Percentiles rank a stretch among this genome's conserved stretches.
Evolutionary conservation across 2,888 invertebrate genomes (phyloP).

Genomic region (Orthosia cruda): DNA sequence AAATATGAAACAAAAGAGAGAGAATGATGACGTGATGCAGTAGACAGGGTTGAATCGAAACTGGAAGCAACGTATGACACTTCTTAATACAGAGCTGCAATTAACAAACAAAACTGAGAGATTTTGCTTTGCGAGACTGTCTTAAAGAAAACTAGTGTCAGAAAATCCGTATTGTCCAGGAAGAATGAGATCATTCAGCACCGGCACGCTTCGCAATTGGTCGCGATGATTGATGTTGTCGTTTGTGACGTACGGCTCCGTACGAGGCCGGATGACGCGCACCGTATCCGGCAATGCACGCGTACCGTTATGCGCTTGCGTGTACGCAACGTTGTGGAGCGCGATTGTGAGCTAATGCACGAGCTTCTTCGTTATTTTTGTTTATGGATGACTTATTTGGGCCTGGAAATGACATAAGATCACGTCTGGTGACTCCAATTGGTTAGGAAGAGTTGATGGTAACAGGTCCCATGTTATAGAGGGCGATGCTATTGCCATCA

Average conservation of each 20-base stretch:
- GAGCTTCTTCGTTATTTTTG: conserved; percentile 37
- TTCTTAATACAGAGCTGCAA: not conserved
- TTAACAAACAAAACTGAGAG: not conserved
- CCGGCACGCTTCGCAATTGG: conserved; percentile 69
- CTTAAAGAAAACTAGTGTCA: conserved; percentile 32
- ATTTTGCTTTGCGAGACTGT: not conserved
- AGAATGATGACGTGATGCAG: not conserved
- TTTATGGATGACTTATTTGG: conserved; percentile 34
- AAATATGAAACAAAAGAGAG: no score
- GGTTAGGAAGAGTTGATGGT: no score
- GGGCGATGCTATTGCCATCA: no score
- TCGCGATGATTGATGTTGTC: conserved; percentile 69
- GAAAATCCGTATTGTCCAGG: conserved; percentile 61
- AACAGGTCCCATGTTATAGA: no score
- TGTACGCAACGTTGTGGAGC: conserved; percentile 64
- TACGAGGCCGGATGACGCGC: conserved; percentile 68
- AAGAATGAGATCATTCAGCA: conserved; percentile 65
- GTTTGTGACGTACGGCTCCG: conserved; percentile 55
- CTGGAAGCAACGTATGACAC: not conserved
- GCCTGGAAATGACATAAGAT: not conserved
- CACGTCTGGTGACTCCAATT: no score
- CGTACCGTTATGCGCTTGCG: conserved; percentile 69
- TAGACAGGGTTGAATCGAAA: not conserved
- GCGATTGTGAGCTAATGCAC: conserved; percentile 54
- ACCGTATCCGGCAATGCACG: conserved; percentile 69